Conservation (phyloP, 2,888 invertebrate species). For the Gymnosoma rotundatum region DNA sequence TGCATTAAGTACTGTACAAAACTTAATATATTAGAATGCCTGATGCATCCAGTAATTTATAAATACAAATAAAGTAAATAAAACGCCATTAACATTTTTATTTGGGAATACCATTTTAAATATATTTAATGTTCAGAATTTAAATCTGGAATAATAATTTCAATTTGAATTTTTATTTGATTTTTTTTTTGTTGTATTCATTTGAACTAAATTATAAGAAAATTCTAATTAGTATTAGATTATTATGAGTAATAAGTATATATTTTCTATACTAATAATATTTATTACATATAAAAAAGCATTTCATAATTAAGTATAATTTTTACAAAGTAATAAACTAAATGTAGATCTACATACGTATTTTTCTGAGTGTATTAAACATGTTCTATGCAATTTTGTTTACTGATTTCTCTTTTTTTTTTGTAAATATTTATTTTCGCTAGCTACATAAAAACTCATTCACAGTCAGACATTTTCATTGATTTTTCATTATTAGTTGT, state of each 20-base stretch:
- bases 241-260: conserved; percentile 44
- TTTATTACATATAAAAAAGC: conserved; percentile 56
- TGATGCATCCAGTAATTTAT: too few species aligned
- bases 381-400: conserved; percentile 44
- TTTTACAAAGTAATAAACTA: conserved; percentile 60
- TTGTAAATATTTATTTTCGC: conserved; percentile 30
- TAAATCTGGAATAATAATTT: conserved; percentile 56
- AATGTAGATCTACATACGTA: conserved; percentile 36
- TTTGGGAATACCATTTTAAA: conserved; percentile 47
- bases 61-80: conserved; percentile 2
- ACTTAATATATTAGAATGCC: too few species aligned
- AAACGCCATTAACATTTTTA: conserved; percentile 6
- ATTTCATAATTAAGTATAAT: conserved; percentile 35
- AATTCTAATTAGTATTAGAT: conserved; percentile 39
- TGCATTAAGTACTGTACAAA: too few species aligned
- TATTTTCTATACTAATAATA: conserved; percentile 46
- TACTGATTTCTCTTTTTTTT: conserved; percentile 21
- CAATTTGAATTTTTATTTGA: conserved; percentile 37
- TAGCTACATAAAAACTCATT: conserved; percentile 70
- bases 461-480: conserved; percentile 70
- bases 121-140: conserved; percentile 44
- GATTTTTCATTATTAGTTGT: conserved; percentile 42
- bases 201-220: conserved; percentile 44
- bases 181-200: conserved; percentile 4
- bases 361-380: conserved; percentile 56